Evolutionary conservation across 2,888 invertebrate species (phyloP).

Genomic region (Cerceris rybyensis): DNA sequence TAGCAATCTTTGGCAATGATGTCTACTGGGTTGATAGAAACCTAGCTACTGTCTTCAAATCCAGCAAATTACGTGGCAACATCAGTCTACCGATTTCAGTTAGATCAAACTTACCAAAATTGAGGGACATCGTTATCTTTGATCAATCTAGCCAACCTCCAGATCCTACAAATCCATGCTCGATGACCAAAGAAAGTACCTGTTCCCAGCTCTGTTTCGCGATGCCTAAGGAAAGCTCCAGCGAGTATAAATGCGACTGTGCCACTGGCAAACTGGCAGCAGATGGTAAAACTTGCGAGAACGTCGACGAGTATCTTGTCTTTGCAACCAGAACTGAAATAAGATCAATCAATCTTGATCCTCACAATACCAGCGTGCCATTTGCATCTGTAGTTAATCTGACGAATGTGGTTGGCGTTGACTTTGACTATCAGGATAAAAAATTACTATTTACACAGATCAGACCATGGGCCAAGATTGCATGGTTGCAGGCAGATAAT

Average conservation of each 20-base stretch:
- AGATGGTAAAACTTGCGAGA: conserved; percentile 89
- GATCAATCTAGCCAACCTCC: conserved; percentile 94
- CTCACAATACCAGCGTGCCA: conserved; percentile 90
- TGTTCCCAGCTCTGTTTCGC: conserved; percentile 99
- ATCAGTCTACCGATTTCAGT: conserved; percentile 88
- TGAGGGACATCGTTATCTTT: conserved; percentile 95
- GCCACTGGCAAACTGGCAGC: conserved; percentile 91
- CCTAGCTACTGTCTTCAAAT: conserved; percentile 91
- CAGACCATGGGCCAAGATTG: conserved; percentile 94
- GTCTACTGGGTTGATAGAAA: conserved; percentile 98
- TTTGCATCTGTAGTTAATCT: conserved; percentile 93
- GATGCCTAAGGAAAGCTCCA: conserved; percentile 87
- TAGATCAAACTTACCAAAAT: conserved; percentile 91
- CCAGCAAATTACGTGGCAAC: conserved; percentile 90
- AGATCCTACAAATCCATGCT: conserved; percentile 92
- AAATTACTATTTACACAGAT: conserved; percentile 96
- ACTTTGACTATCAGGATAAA: conserved; percentile 95
- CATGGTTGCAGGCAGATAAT: conserved; percentile 89
- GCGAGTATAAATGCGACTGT: conserved; percentile 93
- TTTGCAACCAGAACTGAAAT: conserved; percentile 98
- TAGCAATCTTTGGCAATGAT: conserved; percentile 91
- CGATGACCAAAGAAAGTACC: conserved; percentile 86
- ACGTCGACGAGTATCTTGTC: conserved; percentile 94
- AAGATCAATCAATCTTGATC: conserved; percentile 94
- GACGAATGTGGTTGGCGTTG: conserved; percentile 96